Percentiles rank a stretch among this genome's conserved stretches.
Conservation (phyloP, 2,113 vertebrate species). For the Aegotheles bennettii region DNA sequence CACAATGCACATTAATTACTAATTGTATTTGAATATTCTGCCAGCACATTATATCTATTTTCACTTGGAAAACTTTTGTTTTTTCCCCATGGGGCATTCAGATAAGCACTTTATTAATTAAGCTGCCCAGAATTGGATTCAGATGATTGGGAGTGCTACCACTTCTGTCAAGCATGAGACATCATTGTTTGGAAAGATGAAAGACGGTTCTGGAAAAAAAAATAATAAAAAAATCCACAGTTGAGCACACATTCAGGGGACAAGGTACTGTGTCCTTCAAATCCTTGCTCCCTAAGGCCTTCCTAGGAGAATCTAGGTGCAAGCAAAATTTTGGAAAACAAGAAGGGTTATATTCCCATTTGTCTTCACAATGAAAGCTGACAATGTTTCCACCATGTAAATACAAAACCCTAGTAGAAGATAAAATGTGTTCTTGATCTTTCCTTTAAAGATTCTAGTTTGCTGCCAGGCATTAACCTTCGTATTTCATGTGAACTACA, state of each 20-base stretch:
- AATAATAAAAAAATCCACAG: not conserved
- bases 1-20: not conserved
- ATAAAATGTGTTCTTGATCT: not conserved
- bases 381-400: not conserved
- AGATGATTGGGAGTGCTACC: constrained; percentile 1
- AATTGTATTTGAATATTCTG: constrained; percentile 10
- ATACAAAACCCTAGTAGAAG: not conserved
- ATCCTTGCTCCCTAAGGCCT: not conserved
- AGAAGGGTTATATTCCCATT: not conserved
- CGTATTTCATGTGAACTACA: not conserved
- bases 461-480: not conserved
- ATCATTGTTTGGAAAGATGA: constrained; percentile 3
- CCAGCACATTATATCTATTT: constrained; percentile 22
- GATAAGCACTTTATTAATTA: constrained; percentile 60
- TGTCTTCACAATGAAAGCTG: not conserved
- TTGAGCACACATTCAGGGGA: not conserved
- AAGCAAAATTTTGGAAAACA: not conserved
- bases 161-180: not conserved
- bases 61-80: not conserved
- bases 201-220: not conserved
- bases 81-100: not conserved
- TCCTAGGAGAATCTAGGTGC: not conserved
- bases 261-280: not conserved
- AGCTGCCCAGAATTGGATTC: not conserved
- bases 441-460: not conserved